phyloP scores from a whole-genome alignment of 2,888 invertebrate genomes.

The Scaptomyza tumidula region DNA sequence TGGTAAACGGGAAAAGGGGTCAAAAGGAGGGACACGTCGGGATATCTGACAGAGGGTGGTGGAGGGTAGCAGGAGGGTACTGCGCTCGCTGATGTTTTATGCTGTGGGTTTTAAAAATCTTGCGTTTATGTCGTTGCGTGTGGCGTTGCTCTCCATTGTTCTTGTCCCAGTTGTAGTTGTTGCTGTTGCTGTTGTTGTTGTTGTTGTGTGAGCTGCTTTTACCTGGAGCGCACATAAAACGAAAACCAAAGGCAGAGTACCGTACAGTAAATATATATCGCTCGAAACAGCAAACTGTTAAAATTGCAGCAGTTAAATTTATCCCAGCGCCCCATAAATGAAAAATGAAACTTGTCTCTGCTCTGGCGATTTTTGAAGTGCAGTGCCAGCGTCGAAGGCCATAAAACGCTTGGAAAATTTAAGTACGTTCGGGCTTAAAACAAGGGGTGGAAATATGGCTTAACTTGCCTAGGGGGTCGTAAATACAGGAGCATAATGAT shows the following conservation, averaged over 20 bases:
- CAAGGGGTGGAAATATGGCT: constrained; percentile 25
- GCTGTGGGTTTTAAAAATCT: constrained; percentile 78
- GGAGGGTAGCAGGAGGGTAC: constrained; percentile 10
- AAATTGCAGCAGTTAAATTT: constrained; percentile 77
- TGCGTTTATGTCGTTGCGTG: constrained; percentile 70
- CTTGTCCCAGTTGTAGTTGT: constrained; percentile 50
- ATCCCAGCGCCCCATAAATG: constrained; percentile 68
- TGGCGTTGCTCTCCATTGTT: constrained; percentile 45
- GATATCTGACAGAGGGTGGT: neutral
- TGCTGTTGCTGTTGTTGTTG: constrained; percentile 43
- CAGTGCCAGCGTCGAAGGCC: constrained; percentile 32
- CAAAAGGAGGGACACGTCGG: constrained; percentile 1
- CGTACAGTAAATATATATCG: constrained; percentile 34
- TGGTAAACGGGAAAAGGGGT: neutral
- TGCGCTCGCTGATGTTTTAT: constrained; percentile 71
- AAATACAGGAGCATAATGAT: constrained; percentile 35
- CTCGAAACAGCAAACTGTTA: constrained; percentile 73
- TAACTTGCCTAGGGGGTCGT: constrained; percentile 8
- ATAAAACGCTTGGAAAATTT: constrained; percentile 54
- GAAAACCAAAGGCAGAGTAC: constrained; percentile 51
- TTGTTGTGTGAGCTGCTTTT: constrained; percentile 41
- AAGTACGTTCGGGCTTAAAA: constrained; percentile 42
- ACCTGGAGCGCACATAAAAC: constrained; percentile 71
- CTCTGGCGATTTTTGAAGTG: constrained; percentile 45
- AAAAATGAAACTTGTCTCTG: constrained; percentile 76